Evolutionary conservation across 1,140 invertebrate species (phyloP).

Genomic region (Tetramorium simillimum): DNA sequence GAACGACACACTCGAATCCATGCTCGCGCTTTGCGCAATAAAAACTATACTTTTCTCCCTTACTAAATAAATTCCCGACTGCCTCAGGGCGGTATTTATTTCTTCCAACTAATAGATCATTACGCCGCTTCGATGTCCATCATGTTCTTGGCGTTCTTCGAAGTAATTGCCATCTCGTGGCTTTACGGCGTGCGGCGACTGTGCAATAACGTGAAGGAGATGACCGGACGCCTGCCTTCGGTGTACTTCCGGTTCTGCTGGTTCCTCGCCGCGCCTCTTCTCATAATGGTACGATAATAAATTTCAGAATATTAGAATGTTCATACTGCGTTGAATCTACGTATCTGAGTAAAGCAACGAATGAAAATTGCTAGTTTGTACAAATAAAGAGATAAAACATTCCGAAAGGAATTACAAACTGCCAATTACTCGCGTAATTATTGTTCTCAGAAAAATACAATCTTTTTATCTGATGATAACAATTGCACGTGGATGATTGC

Average conservation of each 20-base stretch:
- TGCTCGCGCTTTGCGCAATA: neutral
- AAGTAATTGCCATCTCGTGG: slow-evolving; percentile 96
- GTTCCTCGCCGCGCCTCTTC: slow-evolving; percentile 91
- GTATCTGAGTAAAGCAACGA: neutral
- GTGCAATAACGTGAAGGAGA: slow-evolving; percentile 93
- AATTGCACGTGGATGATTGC: neutral
- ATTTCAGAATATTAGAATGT: neutral
- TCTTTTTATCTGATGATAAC: neutral
- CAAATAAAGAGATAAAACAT: neutral
- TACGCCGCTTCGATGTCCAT: slow-evolving; percentile 96
- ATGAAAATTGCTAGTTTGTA: neutral
- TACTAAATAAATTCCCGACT: neutral
- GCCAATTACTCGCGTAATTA: neutral
- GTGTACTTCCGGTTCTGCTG: slow-evolving; percentile 94
- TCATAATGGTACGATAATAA: slow-evolving; percentile 89
- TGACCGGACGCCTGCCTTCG: slow-evolving; percentile 93
- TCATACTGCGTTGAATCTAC: neutral
- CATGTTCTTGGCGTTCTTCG: slow-evolving; percentile 96
- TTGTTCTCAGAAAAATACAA: slow-evolving; percentile 18
- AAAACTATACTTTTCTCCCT: neutral
- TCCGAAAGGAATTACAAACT: neutral
- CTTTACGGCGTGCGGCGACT: slow-evolving; percentile 94
- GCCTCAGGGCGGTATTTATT: slow-evolving; percentile 94
- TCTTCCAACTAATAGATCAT: slow-evolving; percentile 96
- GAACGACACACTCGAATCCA: neutral